Conservation (phyloP, 2,888 invertebrate genomes). For the Scelioninae gen. 2 region DNA sequence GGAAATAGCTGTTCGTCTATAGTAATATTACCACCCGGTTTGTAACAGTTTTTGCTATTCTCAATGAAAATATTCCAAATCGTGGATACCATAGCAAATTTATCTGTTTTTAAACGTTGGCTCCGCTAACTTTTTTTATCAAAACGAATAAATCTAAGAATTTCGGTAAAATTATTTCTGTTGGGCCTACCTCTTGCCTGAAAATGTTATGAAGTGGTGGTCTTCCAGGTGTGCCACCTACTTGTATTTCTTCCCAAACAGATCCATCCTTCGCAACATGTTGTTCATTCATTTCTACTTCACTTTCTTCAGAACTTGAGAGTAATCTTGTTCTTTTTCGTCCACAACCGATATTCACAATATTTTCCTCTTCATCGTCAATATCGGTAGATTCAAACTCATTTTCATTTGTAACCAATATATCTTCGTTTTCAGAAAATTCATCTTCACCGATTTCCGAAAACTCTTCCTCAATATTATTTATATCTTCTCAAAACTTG, state of each 20-base stretch:
- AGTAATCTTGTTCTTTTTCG: conserved; percentile 6
- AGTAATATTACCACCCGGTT: conserved; percentile 60
- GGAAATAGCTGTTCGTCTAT: conserved; percentile 66
- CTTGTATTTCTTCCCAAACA: conserved; percentile 7
- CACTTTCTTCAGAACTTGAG: conserved; percentile 8
- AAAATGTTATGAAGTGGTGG: conserved; percentile 8
- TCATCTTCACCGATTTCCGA: conserved; percentile 4
- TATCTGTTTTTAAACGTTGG: conserved; percentile 44
- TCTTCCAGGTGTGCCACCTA: conserved; percentile 10
- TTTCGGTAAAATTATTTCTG: conserved; percentile 11
- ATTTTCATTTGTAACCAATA: background rate
- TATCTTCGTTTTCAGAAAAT: conserved; percentile 2
- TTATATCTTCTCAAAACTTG: conserved; percentile 1
- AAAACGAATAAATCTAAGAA: conserved; percentile 2
- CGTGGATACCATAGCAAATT: conserved; percentile 62
- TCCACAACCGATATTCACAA: background rate
- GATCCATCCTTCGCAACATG: conserved; percentile 3
- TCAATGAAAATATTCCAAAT: conserved; percentile 63
- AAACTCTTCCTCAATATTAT: conserved; percentile 1
- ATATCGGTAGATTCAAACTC: background rate
- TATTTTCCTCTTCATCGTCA: conserved; percentile 6
- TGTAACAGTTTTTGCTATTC: conserved; percentile 59
- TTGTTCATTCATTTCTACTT: conserved; percentile 2
- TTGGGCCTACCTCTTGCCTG: conserved; percentile 44
- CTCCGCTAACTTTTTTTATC: conserved; percentile 5